Base-by-base conservation (phyloP, 2,888 invertebrate species). In the Asteroscopus sphinx region DNA sequence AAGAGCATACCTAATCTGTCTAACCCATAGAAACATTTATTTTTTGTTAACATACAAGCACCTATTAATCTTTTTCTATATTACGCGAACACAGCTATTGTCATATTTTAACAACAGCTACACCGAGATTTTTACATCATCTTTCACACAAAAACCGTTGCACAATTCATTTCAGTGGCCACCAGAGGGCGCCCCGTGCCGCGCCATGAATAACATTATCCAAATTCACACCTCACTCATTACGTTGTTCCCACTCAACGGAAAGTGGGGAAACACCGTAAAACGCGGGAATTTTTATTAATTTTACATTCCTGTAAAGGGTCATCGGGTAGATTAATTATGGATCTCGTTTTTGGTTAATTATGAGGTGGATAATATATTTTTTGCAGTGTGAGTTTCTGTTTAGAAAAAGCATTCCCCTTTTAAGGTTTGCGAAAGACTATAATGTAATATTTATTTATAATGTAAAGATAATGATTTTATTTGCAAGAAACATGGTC, bases 121-220 rank as follows among this genome's bases (percentile, higher is more conserved):
- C 28, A 13, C 1, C 30, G 30, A 4, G 5, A 35, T 32, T 56
- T 48, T 36, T 28, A 55, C 48, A 33, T 55, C 35, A 42, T n/a
- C 26, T 46, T 36, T 2, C 15, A 2, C n/a, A 12, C 11, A 30
- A 11, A 16, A 44, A 12, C 36, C 42, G 36, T 21, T 36, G 28
- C 12, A 12, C 17, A 26, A 36, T 12, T 40, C 26, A 48, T 44
- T 47, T 35, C 36, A 15, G 17, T 7, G 36, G 7, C 11, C n/a
- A 40, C 37, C 45, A 51, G 48, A 39, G 39, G 52, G 51, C 48
- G 53, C 45, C 40, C 15, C 30, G 33, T 42, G 63, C 45, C 55
- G 30, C 48, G 39, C 45, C 40, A 58, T 73, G 73, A 76, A 76
- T 73, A 70, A 66, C 54, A 68, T 73, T 75, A 75, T 76, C 73